phyloP scores from a whole-genome alignment of 2,888 invertebrate genomes.

The Andrena chrysosceles region DNA sequence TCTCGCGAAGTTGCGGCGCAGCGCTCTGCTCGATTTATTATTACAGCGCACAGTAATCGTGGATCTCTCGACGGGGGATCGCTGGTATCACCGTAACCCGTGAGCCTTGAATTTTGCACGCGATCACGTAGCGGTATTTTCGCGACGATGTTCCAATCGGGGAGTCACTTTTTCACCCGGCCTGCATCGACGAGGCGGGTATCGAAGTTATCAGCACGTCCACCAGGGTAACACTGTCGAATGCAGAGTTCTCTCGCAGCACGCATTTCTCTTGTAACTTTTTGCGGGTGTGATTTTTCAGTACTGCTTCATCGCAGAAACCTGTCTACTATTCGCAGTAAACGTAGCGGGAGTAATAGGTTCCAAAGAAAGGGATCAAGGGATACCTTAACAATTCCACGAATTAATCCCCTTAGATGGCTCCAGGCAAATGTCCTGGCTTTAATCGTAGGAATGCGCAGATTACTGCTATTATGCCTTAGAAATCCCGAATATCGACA shows the following conservation, averaged over 20 bases:
- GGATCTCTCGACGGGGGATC: not conserved
- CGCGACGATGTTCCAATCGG: not conserved
- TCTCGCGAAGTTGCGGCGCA: slow-evolving; percentile 10
- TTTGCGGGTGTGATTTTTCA: not conserved
- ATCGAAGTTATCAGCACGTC: not conserved
- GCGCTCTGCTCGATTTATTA: slow-evolving; percentile 34
- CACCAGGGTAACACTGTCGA: too few species aligned
- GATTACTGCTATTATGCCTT: slow-evolving; percentile 6
- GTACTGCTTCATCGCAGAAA: not conserved
- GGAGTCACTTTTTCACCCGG: not conserved
- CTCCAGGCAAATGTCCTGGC: not conserved
- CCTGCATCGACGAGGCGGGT: not conserved
- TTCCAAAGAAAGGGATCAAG: not conserved
- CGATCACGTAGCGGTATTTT: slow-evolving; percentile 10
- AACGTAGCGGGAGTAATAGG: not conserved
- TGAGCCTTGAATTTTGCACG: slow-evolving; percentile 16
- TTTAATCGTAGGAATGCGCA: slow-evolving; percentile 4
- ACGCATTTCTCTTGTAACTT: not conserved
- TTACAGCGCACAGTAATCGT: slow-evolving; percentile 20
- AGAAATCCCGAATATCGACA: not conserved
- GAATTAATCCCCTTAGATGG: slow-evolving; percentile 8
- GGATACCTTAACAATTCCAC: not conserved
- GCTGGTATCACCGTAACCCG: not conserved
- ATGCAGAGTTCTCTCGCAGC: not conserved
- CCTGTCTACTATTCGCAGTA: not conserved